Evolutionary conservation across 1,140 invertebrate species (phyloP), one percentile per base, ranked within the genome.

Genomic region (Ylistrum balloti): DNA sequence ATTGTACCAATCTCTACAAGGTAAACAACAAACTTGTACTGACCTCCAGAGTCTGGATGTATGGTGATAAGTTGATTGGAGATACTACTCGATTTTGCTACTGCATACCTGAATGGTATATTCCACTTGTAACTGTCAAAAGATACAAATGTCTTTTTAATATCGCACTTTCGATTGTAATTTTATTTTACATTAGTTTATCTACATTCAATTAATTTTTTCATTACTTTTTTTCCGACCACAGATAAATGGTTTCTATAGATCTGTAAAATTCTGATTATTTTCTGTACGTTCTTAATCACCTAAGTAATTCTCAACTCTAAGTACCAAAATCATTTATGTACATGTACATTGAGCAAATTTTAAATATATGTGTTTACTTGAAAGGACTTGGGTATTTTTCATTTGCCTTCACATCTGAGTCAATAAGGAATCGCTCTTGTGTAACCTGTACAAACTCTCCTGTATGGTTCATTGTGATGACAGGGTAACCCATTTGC

Each of bases 401-500:
- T 33, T 92, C 89, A 13, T 48, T 85, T 20, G 38, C 86, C n/a
- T 96, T 95, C 89, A 97, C 34, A 91, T 95, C 9, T 97, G 90
- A 88, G 35, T 91, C 91, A 0, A 93, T 41, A 28, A 95, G 89
- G 88, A 94, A 95, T 86, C 93, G 93, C 87, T 93, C 89, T 93
- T 96, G 95, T 10, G 92, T 88, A 48, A 93, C 56, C 7, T 11
- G 91, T 48, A 88, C 97, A 96, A 11, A 95, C 96, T 88, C 74
- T 7, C 89, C 86, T n/a, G 41, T 95, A 87, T 97, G 97, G 0
- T 94, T 97, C 0, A 98, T 97, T 0, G 97, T 98, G 0, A 99
- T 95, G 0, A 99, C 97, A 0, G 98, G 98, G 95, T 98, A 99
- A 0, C 98, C 98, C 89, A 97, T 98, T 96, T 99, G 98, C 22